Percentiles rank a stretch among this genome's conserved stretches.
phyloP scores from a whole-genome alignment of 2,113 vertebrate species.

The Talpa occidentalis region DNA sequence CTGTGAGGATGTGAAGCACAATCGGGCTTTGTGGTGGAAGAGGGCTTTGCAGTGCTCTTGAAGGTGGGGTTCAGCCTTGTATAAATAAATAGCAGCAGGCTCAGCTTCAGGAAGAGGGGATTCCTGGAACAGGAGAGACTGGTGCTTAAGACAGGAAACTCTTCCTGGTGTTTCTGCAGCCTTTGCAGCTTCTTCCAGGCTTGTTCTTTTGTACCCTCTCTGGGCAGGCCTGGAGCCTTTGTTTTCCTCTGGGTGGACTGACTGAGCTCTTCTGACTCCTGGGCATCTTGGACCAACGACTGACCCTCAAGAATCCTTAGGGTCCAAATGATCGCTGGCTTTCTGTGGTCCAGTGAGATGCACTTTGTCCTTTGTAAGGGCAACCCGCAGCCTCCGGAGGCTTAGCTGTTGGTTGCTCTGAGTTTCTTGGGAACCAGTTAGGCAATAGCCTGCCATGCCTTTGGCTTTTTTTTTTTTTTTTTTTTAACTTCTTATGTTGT shows the following conservation, averaged over 20 bases:
- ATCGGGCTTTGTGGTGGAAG: conserved; percentile 47
- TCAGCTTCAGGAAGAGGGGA: conserved; percentile 60
- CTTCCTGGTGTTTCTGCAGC: conserved; percentile 36
- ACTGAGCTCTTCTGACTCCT: background rate
- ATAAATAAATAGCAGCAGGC: conserved; percentile 63
- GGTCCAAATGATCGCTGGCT: too few relatives aligned
- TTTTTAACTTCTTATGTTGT: rapidly evolving
- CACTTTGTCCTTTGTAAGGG: background rate
- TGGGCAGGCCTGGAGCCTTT: background rate
- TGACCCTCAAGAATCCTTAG: background rate
- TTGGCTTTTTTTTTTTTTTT: background rate
- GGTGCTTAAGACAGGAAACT: background rate
- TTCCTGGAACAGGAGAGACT: conserved; percentile 56
- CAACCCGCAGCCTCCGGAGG: background rate
- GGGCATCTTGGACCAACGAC: background rate
- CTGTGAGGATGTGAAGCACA: conserved; percentile 45
- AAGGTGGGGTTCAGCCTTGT: conserved; percentile 62
- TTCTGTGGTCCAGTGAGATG: background rate
- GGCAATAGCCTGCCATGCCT: background rate
- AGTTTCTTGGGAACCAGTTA: background rate
- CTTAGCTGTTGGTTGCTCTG: background rate
- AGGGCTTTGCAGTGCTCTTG: conserved; percentile 19
- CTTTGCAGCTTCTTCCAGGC: background rate
- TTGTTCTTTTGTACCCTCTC: background rate
- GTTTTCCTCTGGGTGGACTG: background rate